Percentiles rank a stretch among this genome's conserved stretches.
These are phyloP conservation scores for Canis aureus DNA, from an alignment of 2,113 vertebrate species.

Conservation along the genomic window DNA sequence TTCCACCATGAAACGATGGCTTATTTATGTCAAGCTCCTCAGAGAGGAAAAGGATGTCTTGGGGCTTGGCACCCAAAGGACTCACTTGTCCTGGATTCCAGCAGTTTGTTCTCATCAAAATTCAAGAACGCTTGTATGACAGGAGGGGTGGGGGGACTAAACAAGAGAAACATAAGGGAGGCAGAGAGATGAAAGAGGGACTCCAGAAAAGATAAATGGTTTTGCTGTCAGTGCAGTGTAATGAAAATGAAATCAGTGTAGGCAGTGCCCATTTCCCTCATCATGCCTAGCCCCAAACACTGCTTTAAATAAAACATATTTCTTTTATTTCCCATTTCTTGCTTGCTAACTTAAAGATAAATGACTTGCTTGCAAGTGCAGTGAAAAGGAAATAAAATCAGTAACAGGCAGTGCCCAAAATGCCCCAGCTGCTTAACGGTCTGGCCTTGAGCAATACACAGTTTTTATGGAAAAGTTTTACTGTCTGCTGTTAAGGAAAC, in stretches of 20 bases:
- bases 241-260: slow-evolving; percentile 85
- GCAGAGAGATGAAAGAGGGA: slow-evolving; percentile 32
- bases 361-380: slow-evolving; percentile 83
- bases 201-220: slow-evolving; percentile 81
- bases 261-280: slow-evolving; percentile 71
- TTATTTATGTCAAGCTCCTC: slow-evolving; percentile 5
- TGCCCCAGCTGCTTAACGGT: slow-evolving; percentile 78
- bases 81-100: slow-evolving; percentile 66
- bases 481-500: slow-evolving; percentile 77
- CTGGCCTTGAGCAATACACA: slow-evolving; percentile 78
- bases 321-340: slow-evolving; percentile 84
- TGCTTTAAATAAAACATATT: slow-evolving; percentile 85
- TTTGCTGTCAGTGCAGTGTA: slow-evolving; percentile 74
- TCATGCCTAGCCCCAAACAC: slow-evolving; percentile 75
- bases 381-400: slow-evolving; percentile 83
- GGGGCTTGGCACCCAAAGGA: slow-evolving; percentile 53
- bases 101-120: slow-evolving; percentile 81
- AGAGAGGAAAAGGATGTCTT: slow-evolving; percentile 60
- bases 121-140: slow-evolving; percentile 76
- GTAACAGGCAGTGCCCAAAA: slow-evolving; percentile 78
- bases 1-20: slow-evolving; percentile 10
- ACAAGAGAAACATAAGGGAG: neutral
- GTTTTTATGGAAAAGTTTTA: slow-evolving; percentile 83
- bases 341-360: slow-evolving; percentile 85
- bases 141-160: neutral